phyloP scores from a whole-genome alignment of 2,113 vertebrate genomes.

The Protomyctophum bolini region DNA sequence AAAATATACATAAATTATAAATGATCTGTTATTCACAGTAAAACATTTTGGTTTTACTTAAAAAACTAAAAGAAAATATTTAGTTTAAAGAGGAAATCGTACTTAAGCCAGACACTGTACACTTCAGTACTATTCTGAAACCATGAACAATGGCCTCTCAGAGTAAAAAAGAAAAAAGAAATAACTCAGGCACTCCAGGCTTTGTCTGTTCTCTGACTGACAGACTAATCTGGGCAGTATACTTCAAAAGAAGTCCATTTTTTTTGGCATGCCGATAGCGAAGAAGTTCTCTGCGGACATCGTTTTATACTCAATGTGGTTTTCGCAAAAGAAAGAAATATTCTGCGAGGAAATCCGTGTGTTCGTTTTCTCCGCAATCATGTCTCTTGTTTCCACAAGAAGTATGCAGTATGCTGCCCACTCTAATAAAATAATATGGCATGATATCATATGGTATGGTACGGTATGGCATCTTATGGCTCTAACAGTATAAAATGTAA shows the following conservation, averaged over 20 bases:
- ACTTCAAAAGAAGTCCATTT: no score
- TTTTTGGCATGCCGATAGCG: no score
- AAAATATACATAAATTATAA: background rate
- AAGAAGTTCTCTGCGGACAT: no score
- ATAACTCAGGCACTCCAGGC: background rate
- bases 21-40: background rate
- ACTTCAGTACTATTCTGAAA: background rate
- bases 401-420: no score
- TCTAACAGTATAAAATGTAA: background rate
- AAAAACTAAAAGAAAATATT: background rate
- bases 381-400: no score
- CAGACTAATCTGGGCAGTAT: no score
- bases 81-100: background rate
- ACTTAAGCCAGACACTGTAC: slow-evolving; percentile 13
- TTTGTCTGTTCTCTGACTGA: background rate
- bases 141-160: slow-evolving; percentile 10
- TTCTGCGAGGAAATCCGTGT: no score
- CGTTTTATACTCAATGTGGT: no score
- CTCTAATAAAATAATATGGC: no score
- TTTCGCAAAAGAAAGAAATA: no score
- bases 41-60: slow-evolving; percentile 16
- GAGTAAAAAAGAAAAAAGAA: background rate
- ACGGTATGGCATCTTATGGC: background rate
- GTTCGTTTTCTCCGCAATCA: no score
- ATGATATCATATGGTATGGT: background rate